Base-by-base conservation (phyloP, 2,888 invertebrate genomes). In the Temnothorax ravouxi region DNA sequence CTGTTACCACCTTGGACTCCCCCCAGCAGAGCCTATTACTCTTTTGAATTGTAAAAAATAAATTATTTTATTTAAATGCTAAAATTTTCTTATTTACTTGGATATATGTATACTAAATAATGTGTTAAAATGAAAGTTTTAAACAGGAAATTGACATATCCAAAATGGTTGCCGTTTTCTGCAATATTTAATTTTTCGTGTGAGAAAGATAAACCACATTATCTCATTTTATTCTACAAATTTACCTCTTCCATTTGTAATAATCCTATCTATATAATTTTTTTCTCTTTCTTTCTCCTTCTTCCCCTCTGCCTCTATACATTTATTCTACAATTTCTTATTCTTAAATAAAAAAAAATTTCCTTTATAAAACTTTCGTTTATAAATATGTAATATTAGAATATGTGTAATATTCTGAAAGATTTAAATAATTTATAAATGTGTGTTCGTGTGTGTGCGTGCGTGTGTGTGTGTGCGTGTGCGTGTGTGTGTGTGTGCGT, bases 371-470 rank as follows among this genome's bases (percentile, higher is more conserved):
- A 61, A 61, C 3, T 61, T 38, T 61, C 8, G 9, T 61, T 29
- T 38, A 41, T 64, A 15, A 61, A 61, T 38, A n/a, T 34, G 5
- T 34, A 34, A 6, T 34, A 5, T 34, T 34, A 34, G 34, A 34
- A 34, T 34, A 34, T 34, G 34, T 61, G 4, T 34, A 64, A 64
- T 64, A 21, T 41, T 64, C 21, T 21, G 41, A 5, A 21, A 21
- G 15, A n/a, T 15, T 66, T 25, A 18, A 47, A 66, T 66, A 66
- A 66, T 44, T 15, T 41, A 64, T 44, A 25, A 44, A 21, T 61
- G 6, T 34, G 25, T 25, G 25, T n/a, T n/a, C n/a, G n/a, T 29
- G 29, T 29, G 29, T 29, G 29, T 29, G 29, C 2, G 29, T 18
- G n/a, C n/a, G n/a, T 18, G 29, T 59, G 29, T 34, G 61, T 34